Base-by-base conservation (phyloP, 2,888 invertebrate genomes). In the Hecatera dysodea region DNA sequence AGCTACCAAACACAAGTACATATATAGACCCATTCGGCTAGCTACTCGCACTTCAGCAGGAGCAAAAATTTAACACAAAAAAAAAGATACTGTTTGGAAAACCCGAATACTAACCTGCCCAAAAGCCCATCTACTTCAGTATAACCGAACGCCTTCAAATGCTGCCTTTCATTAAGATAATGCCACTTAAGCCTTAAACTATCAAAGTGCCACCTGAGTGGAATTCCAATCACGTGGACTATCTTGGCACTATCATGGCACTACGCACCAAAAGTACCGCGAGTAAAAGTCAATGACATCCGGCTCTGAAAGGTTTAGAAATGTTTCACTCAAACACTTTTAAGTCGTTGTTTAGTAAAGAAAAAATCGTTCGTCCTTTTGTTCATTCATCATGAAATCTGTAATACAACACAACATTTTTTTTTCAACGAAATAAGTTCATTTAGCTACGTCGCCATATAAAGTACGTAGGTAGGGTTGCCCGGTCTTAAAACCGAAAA, bases 251-350 rank as follows among this genome's bases (percentile, higher is more conserved):
- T 42, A 44, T 78, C 67, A 62, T 60, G 48, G 48, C 39, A 22
- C 15, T 50, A 24, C 56, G 52, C 69, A 72, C 77, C 79, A 63
- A 74, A 84, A 75, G 60, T 60, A 78, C 55, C 65, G n/a, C 29
- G 46, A 81, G 75, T 82, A 84, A 85, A 82, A 81, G 84, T 81
- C 61, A 70, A 72, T 80, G 75, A 73, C 76, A 78, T 80, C 83
- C 75, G 79, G 72, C 60, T 19, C 70, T 67, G 56, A 72, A 81
- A 81, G 72, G 72, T 72, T 79, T 80, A 71, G 79, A 70, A 81
- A 70, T 66, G 71, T 22, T 33, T 50, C 46, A 48, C 59, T 61
- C 56, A 71, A 57, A 52, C 48, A 60, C 53, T 75, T 79, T 75
- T 60, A 48, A 68, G 48, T 72, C 48, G 27, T 22, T 7, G 39